phyloP scores from a whole-genome alignment of 2,888 invertebrate species.

The Pandemis corylana region DNA sequence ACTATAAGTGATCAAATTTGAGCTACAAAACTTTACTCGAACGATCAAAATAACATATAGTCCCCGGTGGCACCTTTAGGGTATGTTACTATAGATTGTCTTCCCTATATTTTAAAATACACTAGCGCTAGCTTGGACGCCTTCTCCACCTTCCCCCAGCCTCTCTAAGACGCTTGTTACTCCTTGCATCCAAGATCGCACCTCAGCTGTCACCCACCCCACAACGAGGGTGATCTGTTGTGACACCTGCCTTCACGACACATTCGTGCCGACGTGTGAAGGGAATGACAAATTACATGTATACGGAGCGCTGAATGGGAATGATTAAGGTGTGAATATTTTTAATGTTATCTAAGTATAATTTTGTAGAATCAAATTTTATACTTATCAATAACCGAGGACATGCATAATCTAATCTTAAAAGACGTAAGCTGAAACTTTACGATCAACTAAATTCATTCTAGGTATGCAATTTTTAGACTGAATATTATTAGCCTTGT shows the following conservation, averaged over 20 bases:
- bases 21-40: no score
- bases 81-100: no score
- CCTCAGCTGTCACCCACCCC: slow-evolving; percentile 28
- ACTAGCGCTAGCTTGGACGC: no score
- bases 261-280: slow-evolving; percentile 8
- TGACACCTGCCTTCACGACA: slow-evolving; percentile 31
- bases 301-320: slow-evolving; percentile 8
- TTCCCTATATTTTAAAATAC: no score
- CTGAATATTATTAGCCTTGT: no score
- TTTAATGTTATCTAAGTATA: neutral
- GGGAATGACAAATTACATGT: slow-evolving; percentile 34
- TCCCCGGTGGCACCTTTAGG: no score
- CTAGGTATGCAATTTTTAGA: no score
- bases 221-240: slow-evolving; percentile 24
- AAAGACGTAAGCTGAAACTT: neutral
- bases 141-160: neutral
- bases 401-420: neutral
- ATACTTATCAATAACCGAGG: no score
- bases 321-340: slow-evolving; percentile 7
- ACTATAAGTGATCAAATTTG: no score
- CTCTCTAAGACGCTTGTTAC: slow-evolving; percentile 36
- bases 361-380: neutral
- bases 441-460: no score
- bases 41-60: no score
- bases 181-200: slow-evolving; percentile 24